Evolutionary conservation across 2,113 vertebrate genomes (phyloP), one percentile per base, ranked within the genome.

Genomic region (Elachura formosa): DNA sequence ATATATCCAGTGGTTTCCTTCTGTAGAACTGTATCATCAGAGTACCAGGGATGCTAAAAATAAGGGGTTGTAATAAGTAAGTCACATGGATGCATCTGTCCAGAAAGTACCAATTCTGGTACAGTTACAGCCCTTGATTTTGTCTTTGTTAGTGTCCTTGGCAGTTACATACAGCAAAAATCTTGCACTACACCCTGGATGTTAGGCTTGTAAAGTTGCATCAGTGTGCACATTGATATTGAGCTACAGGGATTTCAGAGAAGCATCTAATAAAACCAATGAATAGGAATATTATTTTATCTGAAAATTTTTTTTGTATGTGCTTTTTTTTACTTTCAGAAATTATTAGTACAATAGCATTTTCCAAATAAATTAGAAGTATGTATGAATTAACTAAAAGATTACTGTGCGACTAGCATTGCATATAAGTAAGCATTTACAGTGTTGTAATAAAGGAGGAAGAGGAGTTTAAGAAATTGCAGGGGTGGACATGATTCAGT

Each of bases 41-140:
- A 77, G 76, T 85, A 74, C 14, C 13, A 81, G 34, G 10, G 54
- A 80, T 76, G 67, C 67, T 45, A 48, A 87, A 84, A 66, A 89
- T 78, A 93, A 93, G 31, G 62, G 14, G 67, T 79, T 87, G 81
- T 85, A 69, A 11, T 83, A 89, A 94, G 45, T 67, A 41, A 59
- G 68, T 81, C 51, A 75, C 64, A 56, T 80, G 82, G 59, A 59
- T 91, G 33, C 66, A 41, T 85, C 58, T 95, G 75, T 73, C 79
- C 75, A 66, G 67, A 91, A 84, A 63, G 67, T 63, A 59, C 69
- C 17, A 28, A 58, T 90, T 94, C 63, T 90, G 59, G 55, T 91
- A 38, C 55, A 74, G 41, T 77, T 85, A 56, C 2, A 29, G 24
- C 15, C 29, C 36, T 87, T 3, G 5, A n/a, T 91, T 79, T 40